These are phyloP conservation scores for Cerastis rubricosa DNA, from an alignment of 2,888 invertebrate species.

Conservation along the genomic window DNA sequence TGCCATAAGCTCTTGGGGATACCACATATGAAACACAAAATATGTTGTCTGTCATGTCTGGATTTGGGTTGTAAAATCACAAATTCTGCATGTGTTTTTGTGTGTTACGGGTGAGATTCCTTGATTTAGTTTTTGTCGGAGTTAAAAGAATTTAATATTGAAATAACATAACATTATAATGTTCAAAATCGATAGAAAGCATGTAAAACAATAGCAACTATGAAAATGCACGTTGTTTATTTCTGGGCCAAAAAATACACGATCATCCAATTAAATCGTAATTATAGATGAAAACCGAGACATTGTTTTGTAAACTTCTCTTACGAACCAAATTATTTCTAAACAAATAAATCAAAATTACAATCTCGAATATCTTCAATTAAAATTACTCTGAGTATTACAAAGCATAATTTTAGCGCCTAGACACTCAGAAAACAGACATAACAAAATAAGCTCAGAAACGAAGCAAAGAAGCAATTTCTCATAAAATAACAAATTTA, in stretches of 20 bases:
- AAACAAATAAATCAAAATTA: constrained; percentile 17
- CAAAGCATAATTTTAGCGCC: constrained; percentile 25
- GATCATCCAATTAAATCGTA: background rate
- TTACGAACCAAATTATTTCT: background rate
- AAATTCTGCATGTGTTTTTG: background rate
- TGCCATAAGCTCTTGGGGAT: too few relatives aligned
- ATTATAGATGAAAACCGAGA: background rate
- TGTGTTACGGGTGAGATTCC: background rate
- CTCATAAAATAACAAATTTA: constrained; percentile 72
- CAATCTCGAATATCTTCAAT: constrained; percentile 1
- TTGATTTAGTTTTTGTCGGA: background rate
- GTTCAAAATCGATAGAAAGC: background rate
- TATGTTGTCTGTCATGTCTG: background rate
- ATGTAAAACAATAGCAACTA: background rate
- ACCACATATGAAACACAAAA: too few relatives aligned
- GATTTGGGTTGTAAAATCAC: background rate
- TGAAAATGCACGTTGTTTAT: background rate
- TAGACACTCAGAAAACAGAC: constrained; percentile 36
- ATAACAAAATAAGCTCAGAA: constrained; percentile 28
- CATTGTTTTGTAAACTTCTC: background rate
- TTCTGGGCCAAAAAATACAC: background rate
- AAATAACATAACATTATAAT: background rate
- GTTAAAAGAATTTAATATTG: background rate
- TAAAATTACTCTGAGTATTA: constrained; percentile 2
- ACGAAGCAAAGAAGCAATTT: constrained; percentile 47